Conservation (phyloP, 92 coral and sea anemone genomes). For the Actinostola sp. region DNA sequence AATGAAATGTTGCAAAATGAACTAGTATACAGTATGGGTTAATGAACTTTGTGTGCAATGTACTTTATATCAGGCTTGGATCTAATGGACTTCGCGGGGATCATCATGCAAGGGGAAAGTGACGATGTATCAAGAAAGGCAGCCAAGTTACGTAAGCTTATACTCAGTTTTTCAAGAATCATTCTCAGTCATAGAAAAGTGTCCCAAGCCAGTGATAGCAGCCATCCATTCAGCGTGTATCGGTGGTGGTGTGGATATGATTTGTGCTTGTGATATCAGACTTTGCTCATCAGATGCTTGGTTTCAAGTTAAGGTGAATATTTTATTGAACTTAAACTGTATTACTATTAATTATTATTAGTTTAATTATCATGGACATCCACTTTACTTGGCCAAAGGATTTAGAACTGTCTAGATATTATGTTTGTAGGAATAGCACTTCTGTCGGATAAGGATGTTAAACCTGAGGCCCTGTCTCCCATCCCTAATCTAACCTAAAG, state of each 20-base stretch:
- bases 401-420: too few relatives aligned
- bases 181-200: constrained; percentile 86
- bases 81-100: constrained; percentile 73
- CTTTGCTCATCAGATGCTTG: constrained; percentile 96
- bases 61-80: constrained; percentile 70
- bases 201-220: constrained; percentile 96
- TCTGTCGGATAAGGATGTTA: too few relatives aligned
- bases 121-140: constrained; percentile 81
- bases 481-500: too few relatives aligned
- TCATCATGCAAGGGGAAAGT: constrained; percentile 43
- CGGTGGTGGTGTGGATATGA: constrained; percentile 97
- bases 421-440: too few relatives aligned
- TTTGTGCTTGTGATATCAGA: constrained; percentile 88
- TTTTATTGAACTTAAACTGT: too few relatives aligned
- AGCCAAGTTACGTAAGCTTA: constrained; percentile 53
- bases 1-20: too few relatives aligned
- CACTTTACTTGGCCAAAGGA: too few relatives aligned
- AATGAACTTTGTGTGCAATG: too few relatives aligned
- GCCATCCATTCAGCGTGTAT: constrained; percentile 96
- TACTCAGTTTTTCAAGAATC: constrained; percentile 67
- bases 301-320: constrained; percentile 90
- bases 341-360: too few relatives aligned
- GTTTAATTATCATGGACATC: too few relatives aligned
- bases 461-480: too few relatives aligned
- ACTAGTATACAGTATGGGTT: too few relatives aligned